Evolutionary conservation across 2,113 vertebrate genomes (phyloP), one percentile per base, ranked within the genome.

Genomic region (Paradoxurus hermaphroditus): DNA sequence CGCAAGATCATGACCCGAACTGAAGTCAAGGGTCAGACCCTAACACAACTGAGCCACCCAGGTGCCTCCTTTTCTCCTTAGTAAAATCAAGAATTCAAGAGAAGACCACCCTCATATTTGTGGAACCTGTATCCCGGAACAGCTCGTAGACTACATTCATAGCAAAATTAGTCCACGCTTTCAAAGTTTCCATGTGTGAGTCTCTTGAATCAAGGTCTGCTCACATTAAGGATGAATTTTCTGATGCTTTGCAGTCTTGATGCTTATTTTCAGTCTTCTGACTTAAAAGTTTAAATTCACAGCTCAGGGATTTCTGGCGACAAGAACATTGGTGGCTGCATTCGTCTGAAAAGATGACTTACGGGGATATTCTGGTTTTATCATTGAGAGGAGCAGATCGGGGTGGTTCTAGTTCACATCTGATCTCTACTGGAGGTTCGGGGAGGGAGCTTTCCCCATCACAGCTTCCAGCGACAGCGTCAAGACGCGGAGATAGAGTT

Each of bases 361-460:
- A 11, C 23, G 36, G 15, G 23, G 18, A 29, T 10, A 3, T 19
- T 84, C 90, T 18, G 7, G 27, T 18, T 86, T 83, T 53, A 25
- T 51, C 7, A 1, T 12, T 29, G 83, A 75, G n/a, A 14, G 27
- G 70, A 83, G n/a, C 29, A 46, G 6, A 15, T 70, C 6, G 9
- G 49, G 44, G 19, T 23, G 10, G 29, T n/a, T 73, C 3, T 44
- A 14, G 29, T 63, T 82, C 49, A 36, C 16, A 19, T n/a, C 36
- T 68, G 36, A 31, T 25, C 78, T 8, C 0, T 21, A 36, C 1
- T 1, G 11, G 19, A 46, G 14, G 5, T 7, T 0, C 1, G 62
- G 44, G 1, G 0, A 8, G 3, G n/a, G 11, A 1, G 31, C 3
- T 11, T 25, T 9, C 7, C 39, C 62, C 39, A 7, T 12, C 5